Conservation (phyloP, 2,888 invertebrate species). For the Drosophila macrothrix region DNA sequence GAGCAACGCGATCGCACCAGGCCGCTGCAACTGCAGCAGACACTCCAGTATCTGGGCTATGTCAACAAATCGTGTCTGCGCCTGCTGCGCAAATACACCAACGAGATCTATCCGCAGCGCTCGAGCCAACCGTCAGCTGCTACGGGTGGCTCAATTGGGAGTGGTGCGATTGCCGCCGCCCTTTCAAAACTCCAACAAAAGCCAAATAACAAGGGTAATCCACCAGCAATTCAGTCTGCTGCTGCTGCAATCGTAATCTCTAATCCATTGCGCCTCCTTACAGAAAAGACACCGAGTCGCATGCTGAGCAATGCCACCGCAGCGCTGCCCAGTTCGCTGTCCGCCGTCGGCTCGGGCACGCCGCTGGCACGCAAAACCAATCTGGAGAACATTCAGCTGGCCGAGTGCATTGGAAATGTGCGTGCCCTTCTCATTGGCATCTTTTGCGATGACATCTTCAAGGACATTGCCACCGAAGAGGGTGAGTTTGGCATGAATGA, state of each 20-base stretch:
- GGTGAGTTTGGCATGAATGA: slow-evolving; percentile 63
- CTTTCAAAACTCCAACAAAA: slow-evolving; percentile 65
- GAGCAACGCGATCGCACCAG: slow-evolving; percentile 86
- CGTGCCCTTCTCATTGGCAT: slow-evolving; percentile 92
- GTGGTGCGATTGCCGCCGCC: slow-evolving; percentile 49
- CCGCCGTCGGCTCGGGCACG: slow-evolving; percentile 28
- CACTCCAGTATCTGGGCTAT: slow-evolving; percentile 94
- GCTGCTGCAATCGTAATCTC: neutral
- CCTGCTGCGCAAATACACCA: slow-evolving; percentile 93
- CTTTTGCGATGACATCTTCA: slow-evolving; percentile 89
- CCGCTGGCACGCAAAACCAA: slow-evolving; percentile 80
- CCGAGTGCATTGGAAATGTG: slow-evolving; percentile 94
- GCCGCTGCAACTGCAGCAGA: slow-evolving; percentile 87
- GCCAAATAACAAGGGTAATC: slow-evolving; percentile 56
- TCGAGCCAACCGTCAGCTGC: slow-evolving; percentile 67
- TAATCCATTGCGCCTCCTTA: neutral
- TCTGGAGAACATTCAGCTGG: slow-evolving; percentile 90
- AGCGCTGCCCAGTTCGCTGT: slow-evolving; percentile 17
- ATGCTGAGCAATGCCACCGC: slow-evolving; percentile 37
- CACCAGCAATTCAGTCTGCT: too few relatives aligned
- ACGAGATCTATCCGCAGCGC: slow-evolving; percentile 95
- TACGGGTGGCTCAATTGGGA: neutral
- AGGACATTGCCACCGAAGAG: slow-evolving; percentile 83
- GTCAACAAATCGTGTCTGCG: slow-evolving; percentile 93
- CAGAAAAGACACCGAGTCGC: slow-evolving; percentile 65